These are phyloP conservation scores for Sternarchorhynchus goeldii DNA, from an alignment of 2,797 vertebrate species.

Conservation along the genomic window DNA sequence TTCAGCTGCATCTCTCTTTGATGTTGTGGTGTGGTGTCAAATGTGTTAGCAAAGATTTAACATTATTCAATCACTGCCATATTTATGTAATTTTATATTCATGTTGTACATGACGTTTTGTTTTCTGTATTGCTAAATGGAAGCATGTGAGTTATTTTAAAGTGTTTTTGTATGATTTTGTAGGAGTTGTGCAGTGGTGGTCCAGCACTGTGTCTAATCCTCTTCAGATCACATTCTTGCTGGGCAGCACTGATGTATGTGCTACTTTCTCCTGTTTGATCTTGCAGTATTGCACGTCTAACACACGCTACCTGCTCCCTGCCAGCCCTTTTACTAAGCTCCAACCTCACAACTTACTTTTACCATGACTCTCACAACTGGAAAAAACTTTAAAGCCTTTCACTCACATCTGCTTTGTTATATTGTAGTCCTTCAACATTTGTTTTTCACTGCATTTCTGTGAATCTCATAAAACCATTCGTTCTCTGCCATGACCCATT, in stretches of 20 bases:
- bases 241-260: slow-evolving; percentile 1
- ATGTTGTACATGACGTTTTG: slow-evolving; percentile 22
- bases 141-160: slow-evolving; percentile 5
- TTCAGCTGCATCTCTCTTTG: neutral
- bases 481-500: neutral
- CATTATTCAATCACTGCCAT: slow-evolving; percentile 18
- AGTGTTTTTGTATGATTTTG: slow-evolving; percentile 9
- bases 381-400: slow-evolving; percentile 4
- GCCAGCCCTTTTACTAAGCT: slow-evolving; percentile 32
- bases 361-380: slow-evolving; percentile 25
- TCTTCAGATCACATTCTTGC: slow-evolving; percentile 41
- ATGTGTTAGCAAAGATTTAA: slow-evolving; percentile 1
- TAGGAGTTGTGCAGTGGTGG: slow-evolving; percentile 12
- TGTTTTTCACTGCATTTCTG: too few species aligned
- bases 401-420: neutral
- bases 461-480: neutral
- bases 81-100: slow-evolving; percentile 23
- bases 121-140: neutral
- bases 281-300: slow-evolving; percentile 23
- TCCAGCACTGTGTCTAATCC: slow-evolving; percentile 17
- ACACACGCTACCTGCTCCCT: neutral
- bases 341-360: slow-evolving; percentile 43
- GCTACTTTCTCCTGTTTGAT: slow-evolving; percentile 31
- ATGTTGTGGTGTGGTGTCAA: slow-evolving; percentile 31
- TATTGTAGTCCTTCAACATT: neutral